Evolutionary conservation across 2,888 invertebrate genomes (phyloP), one percentile per base, ranked within the genome.

Genomic region (Synanthedon vespiformis): DNA sequence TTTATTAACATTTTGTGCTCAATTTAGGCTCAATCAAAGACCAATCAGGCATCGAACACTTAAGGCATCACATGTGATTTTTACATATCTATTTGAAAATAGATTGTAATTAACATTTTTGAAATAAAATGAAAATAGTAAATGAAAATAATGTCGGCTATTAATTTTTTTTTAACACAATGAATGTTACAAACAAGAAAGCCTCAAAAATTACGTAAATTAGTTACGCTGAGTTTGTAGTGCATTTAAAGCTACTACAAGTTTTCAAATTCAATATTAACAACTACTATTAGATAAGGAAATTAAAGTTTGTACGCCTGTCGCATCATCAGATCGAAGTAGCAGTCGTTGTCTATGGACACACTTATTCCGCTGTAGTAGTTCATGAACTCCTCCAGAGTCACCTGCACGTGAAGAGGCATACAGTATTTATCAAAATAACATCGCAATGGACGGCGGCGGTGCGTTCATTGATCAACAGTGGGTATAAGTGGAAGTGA

Each of bases 311-410:
- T 93, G 80, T 93, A 96, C 3, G 94, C 92, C 64, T 92, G 93
- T 54, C 95, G 89, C 89, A 96, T 93, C 92, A 96, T 93, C 54
- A 95, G 81, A 75, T 95, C 95, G 67, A 96, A 96, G 73, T 95
- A 96, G 18, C 91, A 91, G 70, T 96, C 95, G 56, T 91, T 91
- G 69, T 96, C 96, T 60, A 96, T 93, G 6, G 95, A 95, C 22
- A 95, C 94, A 68, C 95, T 95, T 49, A 96, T 92, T 13, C 92
- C 94, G 49, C 92, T 84, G 75, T 96, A 96, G 70, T 96, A 96
- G 74, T 94, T 94, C 55, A 92, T 68, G 66, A 95, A 96, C 74
- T 96, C 96, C 60, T 95, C 95, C 64, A 90, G 88, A 1, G 94
- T 94, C 1, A 95, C 93, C 95, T 95, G 75, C 34, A 34, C 8